Base-by-base conservation (phyloP, 2,888 invertebrate species). In the Ormyrus rosae region DNA sequence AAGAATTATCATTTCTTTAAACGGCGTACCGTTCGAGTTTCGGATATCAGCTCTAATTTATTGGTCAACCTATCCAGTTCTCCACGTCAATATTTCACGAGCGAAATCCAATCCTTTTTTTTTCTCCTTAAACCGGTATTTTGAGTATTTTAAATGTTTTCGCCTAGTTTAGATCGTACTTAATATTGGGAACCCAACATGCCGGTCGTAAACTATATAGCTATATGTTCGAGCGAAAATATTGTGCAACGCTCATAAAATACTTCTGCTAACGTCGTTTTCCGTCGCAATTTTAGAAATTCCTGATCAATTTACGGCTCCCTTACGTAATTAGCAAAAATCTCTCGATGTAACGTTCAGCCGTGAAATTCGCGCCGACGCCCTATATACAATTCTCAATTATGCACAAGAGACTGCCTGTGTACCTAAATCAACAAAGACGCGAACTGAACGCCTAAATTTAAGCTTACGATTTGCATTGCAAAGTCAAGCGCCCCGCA, bases 391-490 rank as follows among this genome's bases (percentile, higher is more conserved):
- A 19, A 19, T 19, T 19, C 19, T 19, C 19, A 19, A 19, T 19
- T 19, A 2, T 19, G 19, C 19, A 19, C 19, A 19, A 19, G 19
- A 19, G 19, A 19, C 19, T 2, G 19, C 19, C 19, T 1, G 19
- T 1, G 19, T 19, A 19, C 19, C 19, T 19, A 19, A 19, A 19
- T 19, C 19, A 19, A 19, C 19, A 19, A 51, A 68, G 53, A 56
- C 51, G 55, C 45, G 13, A 50, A 51, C 51, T 67, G 58, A 61
- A 34, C 9, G 61, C 72, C 72, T n/a, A 72, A 72, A 72, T 46
- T 72, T 51, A 72, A 61, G 61, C 19, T 53, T 10, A 56, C 11
- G n/a, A 74, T 74, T 19, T 74, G 74, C 65, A 74, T 74, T 67
- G 65, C 63, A 65, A 65, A 74, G 65, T 34, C 19, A 72, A 1